Conservation (phyloP, 2,113 vertebrate genomes). For the Vicugna pacos region DNA sequence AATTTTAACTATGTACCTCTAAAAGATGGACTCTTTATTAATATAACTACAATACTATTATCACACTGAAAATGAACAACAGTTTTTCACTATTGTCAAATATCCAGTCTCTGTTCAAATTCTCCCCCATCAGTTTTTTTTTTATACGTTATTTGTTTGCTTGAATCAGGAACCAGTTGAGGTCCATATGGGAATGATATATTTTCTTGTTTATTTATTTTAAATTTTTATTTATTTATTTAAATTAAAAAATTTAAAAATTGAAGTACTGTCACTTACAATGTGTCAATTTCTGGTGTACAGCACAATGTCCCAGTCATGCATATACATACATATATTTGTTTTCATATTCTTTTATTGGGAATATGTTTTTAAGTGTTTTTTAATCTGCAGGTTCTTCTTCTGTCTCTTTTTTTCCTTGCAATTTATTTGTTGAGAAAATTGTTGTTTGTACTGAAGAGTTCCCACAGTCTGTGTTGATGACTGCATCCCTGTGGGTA, state of each 20-base stretch:
- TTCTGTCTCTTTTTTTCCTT: background rate
- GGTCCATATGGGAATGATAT: background rate
- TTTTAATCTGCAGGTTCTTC: background rate
- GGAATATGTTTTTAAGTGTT: background rate
- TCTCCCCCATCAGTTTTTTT: conserved; percentile 1
- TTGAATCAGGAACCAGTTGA: background rate
- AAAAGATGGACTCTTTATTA: background rate
- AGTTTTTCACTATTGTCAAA: background rate
- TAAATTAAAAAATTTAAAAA: too few relatives aligned
- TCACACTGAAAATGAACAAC: background rate
- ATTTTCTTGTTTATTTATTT: background rate
- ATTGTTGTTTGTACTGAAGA: background rate
- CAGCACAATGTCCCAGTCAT: too few relatives aligned
- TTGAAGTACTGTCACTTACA: too few relatives aligned
- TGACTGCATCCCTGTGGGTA: background rate
- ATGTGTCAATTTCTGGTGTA: too few relatives aligned
- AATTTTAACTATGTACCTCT: background rate
- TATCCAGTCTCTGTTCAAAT: background rate
- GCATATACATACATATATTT: too few relatives aligned
- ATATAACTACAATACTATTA: background rate
- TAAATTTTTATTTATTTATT: too few relatives aligned
- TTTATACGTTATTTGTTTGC: background rate
- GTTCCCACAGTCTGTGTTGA: background rate
- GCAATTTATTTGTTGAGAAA: conserved; percentile 16
- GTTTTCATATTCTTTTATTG: too few relatives aligned